These are phyloP conservation scores for Pachliopta kotzebuea DNA, from an alignment of 2,888 invertebrate species.

Conservation along the genomic window DNA sequence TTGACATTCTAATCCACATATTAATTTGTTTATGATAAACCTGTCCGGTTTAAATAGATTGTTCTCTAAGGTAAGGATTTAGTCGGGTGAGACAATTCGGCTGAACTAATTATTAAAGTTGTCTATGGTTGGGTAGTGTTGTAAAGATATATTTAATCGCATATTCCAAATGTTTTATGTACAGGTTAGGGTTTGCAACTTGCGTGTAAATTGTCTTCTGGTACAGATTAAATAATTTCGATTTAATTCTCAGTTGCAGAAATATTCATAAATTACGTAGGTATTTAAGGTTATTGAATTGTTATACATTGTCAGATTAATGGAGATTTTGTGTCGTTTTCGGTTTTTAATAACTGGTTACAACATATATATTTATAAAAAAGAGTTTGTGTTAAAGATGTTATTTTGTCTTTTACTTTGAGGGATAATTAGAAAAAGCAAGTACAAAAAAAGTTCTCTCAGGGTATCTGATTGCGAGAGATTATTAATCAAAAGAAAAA, in stretches of 20 bases:
- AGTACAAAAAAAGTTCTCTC: no score
- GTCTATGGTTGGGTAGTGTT: slow-evolving; percentile 64
- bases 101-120: slow-evolving; percentile 48
- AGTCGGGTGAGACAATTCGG: slow-evolving; percentile 18
- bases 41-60: background rate
- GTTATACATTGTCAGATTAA: slow-evolving; percentile 14
- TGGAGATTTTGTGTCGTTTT: slow-evolving; percentile 22
- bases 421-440: no score
- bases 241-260: slow-evolving; percentile 6
- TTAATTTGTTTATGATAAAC: background rate
- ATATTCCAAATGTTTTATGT: slow-evolving; percentile 54
- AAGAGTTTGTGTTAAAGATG: no score
- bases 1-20: no score
- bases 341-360: no score
- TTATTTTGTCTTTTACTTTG: no score
- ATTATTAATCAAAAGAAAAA: no score
- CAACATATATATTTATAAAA: no score
- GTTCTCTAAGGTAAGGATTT: slow-evolving; percentile 10
- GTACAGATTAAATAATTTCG: background rate
- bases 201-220: slow-evolving; percentile 8
- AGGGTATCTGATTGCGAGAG: no score
- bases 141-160: slow-evolving; percentile 69
- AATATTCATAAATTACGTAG: slow-evolving; percentile 17
- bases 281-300: slow-evolving; percentile 24
- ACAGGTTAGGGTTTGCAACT: slow-evolving; percentile 40